These are phyloP conservation scores for Heteromormyrus szaboi DNA, from an alignment of 2,797 vertebrate species.

Conservation along the genomic window DNA sequence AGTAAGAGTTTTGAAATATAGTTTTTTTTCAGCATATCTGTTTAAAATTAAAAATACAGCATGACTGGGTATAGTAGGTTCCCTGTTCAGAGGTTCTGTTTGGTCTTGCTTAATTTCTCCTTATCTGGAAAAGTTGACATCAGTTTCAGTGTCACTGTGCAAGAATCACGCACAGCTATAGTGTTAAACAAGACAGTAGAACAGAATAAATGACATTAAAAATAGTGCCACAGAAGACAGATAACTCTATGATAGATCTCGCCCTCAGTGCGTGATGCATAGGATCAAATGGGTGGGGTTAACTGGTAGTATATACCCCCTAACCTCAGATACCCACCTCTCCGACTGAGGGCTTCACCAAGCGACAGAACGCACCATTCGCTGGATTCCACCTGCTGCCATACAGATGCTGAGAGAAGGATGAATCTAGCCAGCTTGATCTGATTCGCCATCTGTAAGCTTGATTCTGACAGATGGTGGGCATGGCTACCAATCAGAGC, in stretches of 20 bases:
- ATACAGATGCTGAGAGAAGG: neutral
- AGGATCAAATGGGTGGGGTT: neutral
- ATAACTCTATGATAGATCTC: neutral
- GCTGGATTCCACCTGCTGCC: neutral
- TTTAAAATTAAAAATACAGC: neutral
- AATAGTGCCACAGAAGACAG: neutral
- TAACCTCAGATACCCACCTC: neutral
- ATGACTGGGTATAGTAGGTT: neutral
- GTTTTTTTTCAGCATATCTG: neutral
- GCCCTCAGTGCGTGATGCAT: neutral
- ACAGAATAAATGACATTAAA: neutral
- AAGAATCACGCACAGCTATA: neutral
- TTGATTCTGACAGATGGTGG: neutral
- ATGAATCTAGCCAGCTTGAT: neutral
- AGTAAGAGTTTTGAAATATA: neutral
- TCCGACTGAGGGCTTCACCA: neutral
- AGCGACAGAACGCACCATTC: neutral
- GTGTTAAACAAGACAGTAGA: neutral
- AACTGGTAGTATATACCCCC: neutral
- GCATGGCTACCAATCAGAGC: neutral
- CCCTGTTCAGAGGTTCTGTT: neutral
- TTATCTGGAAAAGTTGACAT: neutral
- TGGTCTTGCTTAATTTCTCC: neutral
- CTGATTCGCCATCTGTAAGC: neutral
- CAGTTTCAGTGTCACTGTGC: neutral